Evolutionary conservation across 2,888 invertebrate species (phyloP).

Genomic region (Ptilodon capucinus): DNA sequence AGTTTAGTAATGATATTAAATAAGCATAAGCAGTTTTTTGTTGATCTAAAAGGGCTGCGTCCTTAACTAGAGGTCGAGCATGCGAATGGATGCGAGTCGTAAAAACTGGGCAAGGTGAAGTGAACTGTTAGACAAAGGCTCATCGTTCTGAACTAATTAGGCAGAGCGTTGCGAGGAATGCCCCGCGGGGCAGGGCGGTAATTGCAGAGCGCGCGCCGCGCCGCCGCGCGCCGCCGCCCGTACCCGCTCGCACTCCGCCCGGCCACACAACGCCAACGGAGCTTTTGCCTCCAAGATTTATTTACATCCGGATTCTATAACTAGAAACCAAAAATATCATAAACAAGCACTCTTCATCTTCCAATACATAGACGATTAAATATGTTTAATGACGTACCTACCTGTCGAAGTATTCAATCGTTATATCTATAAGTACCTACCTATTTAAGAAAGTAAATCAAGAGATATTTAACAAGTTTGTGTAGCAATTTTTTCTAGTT

Average conservation of each 20-base stretch:
- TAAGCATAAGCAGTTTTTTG: slow-evolving; percentile 25
- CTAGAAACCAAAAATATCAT: slow-evolving; percentile 16
- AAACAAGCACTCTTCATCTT: background rate
- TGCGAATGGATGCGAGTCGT: slow-evolving; percentile 44
- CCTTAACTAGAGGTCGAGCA: slow-evolving; percentile 59
- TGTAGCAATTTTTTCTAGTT: slow-evolving; percentile 17
- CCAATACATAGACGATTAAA: too few relatives aligned
- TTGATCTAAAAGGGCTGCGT: slow-evolving; percentile 54
- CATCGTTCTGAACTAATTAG: slow-evolving; percentile 74
- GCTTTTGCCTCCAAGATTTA: slow-evolving; percentile 63
- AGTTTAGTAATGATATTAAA: too few relatives aligned
- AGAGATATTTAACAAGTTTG: background rate
- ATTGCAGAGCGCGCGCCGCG: slow-evolving; percentile 58
- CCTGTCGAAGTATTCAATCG: too few relatives aligned
- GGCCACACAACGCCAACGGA: slow-evolving; percentile 41
- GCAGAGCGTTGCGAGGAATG: slow-evolving; percentile 64
- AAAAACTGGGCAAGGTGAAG: slow-evolving; percentile 73
- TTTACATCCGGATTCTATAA: slow-evolving; percentile 74
- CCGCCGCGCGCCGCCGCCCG: slow-evolving; percentile 36
- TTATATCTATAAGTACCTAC: too few relatives aligned
- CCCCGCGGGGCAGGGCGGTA: slow-evolving; percentile 64
- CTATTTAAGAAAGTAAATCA: background rate
- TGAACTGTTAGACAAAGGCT: slow-evolving; percentile 77
- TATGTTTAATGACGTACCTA: background rate
- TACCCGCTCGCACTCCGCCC: slow-evolving; percentile 33